Evolutionary conservation across 2,797 vertebrate genomes (phyloP), one percentile per base, ranked within the genome.

Genomic region (Oreochromis mossambicus): DNA sequence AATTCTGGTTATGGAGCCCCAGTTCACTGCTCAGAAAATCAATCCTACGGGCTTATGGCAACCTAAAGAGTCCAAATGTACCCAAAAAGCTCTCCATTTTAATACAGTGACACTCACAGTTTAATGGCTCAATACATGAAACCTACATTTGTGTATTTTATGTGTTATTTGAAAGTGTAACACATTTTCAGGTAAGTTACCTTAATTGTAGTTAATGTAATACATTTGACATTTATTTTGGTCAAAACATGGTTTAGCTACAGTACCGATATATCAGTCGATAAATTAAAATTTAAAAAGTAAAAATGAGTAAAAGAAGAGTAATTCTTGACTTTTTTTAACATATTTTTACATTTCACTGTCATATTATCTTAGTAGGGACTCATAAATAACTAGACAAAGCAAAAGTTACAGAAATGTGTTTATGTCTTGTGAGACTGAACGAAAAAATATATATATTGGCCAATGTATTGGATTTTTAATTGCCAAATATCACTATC

Each of bases 371-470:
- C 66, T 70, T 70, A 43, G 21, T 46, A 70, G 5, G 38, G 21
- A 70, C 13, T 43, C 17, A 19, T 4, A 50, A 50, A 50, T 8
- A 9, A 19, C 48, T 50, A 43, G 13, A 70, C 5, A 26, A 6
- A 70, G 36, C n/a, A 24, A 41, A 24, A 14, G 38, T 70, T 26
- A 43, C n/a, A 43, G 13, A 43, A 68, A 70, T 70, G n/a, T 43
- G 13, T 70, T 70, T 70, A 10, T 70, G 38, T 17, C 21, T 43
- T 15, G 38, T 70, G 38, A 26, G 14, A 15, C 63, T 43, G 8
- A 70, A 43, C 1, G 1, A 43, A 15, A 24, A 21, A 61, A 0
- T 32, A 32, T 0, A 61, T 19, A 58, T 68, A 41, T 24, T 68
- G 36, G 9, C 38, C 3, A 15, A 68, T 2, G 14, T 68, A 43